Evolutionary conservation across 2,797 vertebrate genomes (phyloP), one percentile per base, ranked within the genome.

Genomic region (Spheniscus humboldti): DNA sequence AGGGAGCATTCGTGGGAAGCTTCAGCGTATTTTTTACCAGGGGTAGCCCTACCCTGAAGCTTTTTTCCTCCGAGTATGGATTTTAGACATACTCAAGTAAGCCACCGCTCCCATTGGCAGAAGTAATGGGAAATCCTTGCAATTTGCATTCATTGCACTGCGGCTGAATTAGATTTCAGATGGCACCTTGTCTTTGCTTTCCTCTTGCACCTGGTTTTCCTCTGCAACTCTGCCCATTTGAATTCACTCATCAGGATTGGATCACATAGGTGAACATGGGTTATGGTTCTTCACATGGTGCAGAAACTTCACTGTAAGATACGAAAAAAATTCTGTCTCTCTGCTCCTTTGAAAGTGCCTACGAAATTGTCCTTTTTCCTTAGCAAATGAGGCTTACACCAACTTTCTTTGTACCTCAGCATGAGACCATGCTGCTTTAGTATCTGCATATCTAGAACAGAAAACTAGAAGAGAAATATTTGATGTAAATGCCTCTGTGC

Each of bases 401-500:
- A 80, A 7, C 50, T 78, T 89, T 47, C 48, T 74, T 91, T 94
- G 56, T 88, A 77, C 50, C 47, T 88, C 78, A 75, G 75, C 45
- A 10, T 59, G 73, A 90, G 82, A 78, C 76, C 13, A 5, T 67
- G 86, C 82, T 91, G 50, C 33, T 92, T 93, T 87, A 90, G 69
- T 48, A 74, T 94, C 82, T 94, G 69, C 71, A 25, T 73, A 79
- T 86, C 77, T 86, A 50, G 87, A 93, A 89, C 75, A 86, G 48
- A 82, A 90, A 95, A 82, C 75, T 24, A 18, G 75, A 83, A 84
- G 90, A 72, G 81, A 95, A 96, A 66, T 71, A 85, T 80, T 82
- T 94, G 80, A 91, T 87, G 86, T 90, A 85, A 92, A 92, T 90
- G 75, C 41, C 45, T 91, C 80, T 85, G 41, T 96, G 84, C 10